These are phyloP conservation scores for Muraenolepis orangiensis DNA, from an alignment of 2,797 vertebrate species.

Conservation along the genomic window DNA sequence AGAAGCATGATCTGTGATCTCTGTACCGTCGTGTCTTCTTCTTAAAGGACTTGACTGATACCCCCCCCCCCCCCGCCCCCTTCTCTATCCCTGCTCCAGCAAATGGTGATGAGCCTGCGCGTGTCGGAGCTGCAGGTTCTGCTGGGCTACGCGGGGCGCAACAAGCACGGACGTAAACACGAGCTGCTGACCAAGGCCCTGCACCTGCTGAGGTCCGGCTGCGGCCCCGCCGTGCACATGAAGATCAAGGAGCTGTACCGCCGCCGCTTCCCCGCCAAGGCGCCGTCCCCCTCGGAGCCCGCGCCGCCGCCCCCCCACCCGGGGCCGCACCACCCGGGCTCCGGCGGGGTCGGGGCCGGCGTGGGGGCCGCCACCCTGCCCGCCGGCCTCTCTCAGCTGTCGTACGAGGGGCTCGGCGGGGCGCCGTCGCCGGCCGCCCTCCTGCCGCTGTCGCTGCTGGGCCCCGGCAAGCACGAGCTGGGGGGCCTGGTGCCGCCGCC, in stretches of 20 bases:
- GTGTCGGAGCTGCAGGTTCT: constrained; percentile 98
- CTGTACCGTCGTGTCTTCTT: not conserved
- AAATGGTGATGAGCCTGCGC: constrained; percentile 99
- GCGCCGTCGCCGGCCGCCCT: constrained; percentile 82
- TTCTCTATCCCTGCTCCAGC: constrained; percentile 67
- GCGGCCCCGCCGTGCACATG: constrained; percentile 96
- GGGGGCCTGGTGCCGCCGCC: constrained; percentile 84
- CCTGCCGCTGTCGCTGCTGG: constrained; percentile 90
- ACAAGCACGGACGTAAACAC: constrained; percentile 98
- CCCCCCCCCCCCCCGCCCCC: not conserved
- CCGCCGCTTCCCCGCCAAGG: constrained; percentile 94
- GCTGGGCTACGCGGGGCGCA: constrained; percentile 95
- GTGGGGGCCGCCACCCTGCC: constrained; percentile 78
- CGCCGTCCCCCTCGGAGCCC: constrained; percentile 89
- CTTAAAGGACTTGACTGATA: not conserved
- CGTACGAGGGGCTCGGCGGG: constrained; percentile 78
- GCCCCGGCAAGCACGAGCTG: constrained; percentile 92
- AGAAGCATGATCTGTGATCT: not conserved
- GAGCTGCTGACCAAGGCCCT: constrained; percentile 97
- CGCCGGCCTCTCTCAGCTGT: constrained; percentile 84
- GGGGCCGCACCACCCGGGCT: constrained; percentile 82
- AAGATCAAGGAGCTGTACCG: constrained; percentile 99
- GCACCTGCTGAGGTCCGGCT: constrained; percentile 93
- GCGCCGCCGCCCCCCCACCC: constrained; percentile 81
- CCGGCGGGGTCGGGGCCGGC: constrained; percentile 52